These are phyloP conservation scores for Anastrepha ludens DNA, from an alignment of 1,140 invertebrate species.

Conservation along the genomic window DNA sequence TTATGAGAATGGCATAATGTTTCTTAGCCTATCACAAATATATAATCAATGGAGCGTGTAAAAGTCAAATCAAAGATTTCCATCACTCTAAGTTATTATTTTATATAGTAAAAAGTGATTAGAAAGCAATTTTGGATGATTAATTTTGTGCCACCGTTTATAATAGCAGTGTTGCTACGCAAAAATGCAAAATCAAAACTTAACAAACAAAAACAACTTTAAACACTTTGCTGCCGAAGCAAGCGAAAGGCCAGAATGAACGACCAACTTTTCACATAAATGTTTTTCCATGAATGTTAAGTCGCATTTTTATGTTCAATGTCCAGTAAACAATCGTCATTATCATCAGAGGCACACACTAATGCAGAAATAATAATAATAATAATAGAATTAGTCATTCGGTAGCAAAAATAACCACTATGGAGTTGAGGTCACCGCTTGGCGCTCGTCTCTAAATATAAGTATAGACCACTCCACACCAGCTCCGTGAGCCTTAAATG, in stretches of 20 bases:
- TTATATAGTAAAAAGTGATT: too few relatives aligned
- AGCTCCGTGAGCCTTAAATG: conserved; percentile 3
- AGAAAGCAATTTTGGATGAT: too few relatives aligned
- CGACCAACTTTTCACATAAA: conserved; percentile 39
- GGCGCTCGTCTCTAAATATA: background rate
- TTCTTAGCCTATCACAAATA: too few relatives aligned
- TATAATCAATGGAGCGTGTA: too few relatives aligned
- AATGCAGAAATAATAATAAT: conserved; percentile 8
- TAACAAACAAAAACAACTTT: too few relatives aligned
- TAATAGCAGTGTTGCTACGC: too few relatives aligned
- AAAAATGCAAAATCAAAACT: too few relatives aligned
- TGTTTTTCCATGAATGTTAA: conserved; percentile 32
- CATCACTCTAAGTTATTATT: too few relatives aligned
- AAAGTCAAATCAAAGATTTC: too few relatives aligned
- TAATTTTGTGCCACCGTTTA: too few relatives aligned
- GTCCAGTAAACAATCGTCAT: conserved; percentile 42
- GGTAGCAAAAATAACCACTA: background rate
- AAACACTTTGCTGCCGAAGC: background rate
- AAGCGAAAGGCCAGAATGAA: background rate
- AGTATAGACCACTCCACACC: background rate
- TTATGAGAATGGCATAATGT: too few relatives aligned
- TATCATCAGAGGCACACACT: background rate
- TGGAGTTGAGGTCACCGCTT: conserved; percentile 13
- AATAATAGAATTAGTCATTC: conserved; percentile 15
- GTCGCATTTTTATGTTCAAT: conserved; percentile 8